A percentile compares a stretch with the other conserved stretches of the same genome.
Conservation (phyloP, 2,797 vertebrate species). For the Sebastes matsubarae region DNA sequence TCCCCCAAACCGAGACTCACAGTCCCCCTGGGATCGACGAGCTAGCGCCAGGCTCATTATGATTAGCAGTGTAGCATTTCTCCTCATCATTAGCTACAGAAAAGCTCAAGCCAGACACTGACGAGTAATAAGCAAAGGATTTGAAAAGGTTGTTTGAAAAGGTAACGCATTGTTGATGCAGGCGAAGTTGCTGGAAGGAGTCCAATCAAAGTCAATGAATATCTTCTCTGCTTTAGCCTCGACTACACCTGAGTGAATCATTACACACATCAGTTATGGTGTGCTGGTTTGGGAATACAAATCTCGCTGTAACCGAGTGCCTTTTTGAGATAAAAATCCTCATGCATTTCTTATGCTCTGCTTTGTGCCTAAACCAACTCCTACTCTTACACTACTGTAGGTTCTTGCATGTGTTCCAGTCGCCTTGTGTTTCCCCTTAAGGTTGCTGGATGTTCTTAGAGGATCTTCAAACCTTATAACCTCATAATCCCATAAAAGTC, state of each 20-base stretch:
- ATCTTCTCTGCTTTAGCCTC: background rate
- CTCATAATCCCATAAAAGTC: constrained; percentile 27
- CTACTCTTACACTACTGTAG: background rate
- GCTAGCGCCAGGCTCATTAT: constrained; percentile 50
- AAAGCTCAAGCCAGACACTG: constrained; percentile 23
- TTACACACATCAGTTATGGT: background rate
- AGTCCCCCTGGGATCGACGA: constrained; percentile 31
- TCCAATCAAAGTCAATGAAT: constrained; percentile 34
- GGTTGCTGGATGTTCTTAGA: constrained; percentile 28
- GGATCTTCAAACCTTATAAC: constrained; percentile 43
- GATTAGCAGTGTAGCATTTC: constrained; percentile 52
- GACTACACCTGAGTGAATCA: constrained; percentile 3
- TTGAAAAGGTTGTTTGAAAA: background rate
- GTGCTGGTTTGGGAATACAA: background rate
- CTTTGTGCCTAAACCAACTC: constrained; percentile 14
- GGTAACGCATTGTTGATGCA: background rate
- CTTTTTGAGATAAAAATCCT: background rate
- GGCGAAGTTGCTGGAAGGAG: background rate
- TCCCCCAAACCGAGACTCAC: constrained; percentile 43
- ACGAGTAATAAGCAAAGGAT: constrained; percentile 25
- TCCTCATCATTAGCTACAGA: constrained; percentile 40
- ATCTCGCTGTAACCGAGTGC: background rate
- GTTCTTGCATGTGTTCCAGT: background rate
- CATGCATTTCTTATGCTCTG: background rate
- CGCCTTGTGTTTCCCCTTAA: constrained; percentile 9